phyloP scores from a whole-genome alignment of 2,888 invertebrate species.

The Xanthia togata region DNA sequence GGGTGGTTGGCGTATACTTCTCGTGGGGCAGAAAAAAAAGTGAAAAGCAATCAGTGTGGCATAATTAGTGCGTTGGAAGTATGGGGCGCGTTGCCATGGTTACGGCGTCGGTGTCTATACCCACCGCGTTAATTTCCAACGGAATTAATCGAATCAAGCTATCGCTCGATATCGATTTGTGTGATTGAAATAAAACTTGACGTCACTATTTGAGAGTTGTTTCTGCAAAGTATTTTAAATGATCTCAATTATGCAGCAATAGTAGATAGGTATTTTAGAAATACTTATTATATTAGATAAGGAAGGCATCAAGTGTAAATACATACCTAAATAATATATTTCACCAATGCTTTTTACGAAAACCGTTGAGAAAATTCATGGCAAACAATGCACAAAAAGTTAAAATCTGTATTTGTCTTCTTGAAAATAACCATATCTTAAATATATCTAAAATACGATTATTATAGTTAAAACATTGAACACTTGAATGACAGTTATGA shows the following conservation, averaged over 20 bases:
- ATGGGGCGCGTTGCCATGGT: conserved; percentile 89
- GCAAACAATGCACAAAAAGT: neutral
- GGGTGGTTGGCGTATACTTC: conserved; percentile 86
- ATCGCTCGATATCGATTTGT: conserved; percentile 83
- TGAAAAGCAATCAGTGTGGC: conserved; percentile 91
- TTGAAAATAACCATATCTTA: neutral
- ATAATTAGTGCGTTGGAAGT: conserved; percentile 90
- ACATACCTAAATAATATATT: neutral
- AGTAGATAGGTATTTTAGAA: neutral
- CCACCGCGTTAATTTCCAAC: conserved; percentile 88
- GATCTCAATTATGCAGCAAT: neutral
- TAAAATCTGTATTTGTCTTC: too few relatives aligned
- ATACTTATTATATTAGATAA: too few relatives aligned
- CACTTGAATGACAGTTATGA: conserved; percentile 25
- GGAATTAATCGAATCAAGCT: conserved; percentile 89
- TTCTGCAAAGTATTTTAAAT: conserved; percentile 30
- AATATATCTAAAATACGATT: neutral
- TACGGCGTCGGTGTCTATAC: conserved; percentile 87
- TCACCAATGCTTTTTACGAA: neutral
- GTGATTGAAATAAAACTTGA: conserved; percentile 76
- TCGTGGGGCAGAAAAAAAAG: conserved; percentile 88
- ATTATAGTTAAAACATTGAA: conserved; percentile 14
- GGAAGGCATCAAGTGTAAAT: neutral
- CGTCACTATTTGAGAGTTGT: conserved; percentile 67
- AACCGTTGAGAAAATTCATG: neutral